A percentile compares a stretch with the other conserved stretches of the same genome.
Conservation (phyloP, 1,140 invertebrate species). For the Meloidogyne chitwoodi region DNA sequence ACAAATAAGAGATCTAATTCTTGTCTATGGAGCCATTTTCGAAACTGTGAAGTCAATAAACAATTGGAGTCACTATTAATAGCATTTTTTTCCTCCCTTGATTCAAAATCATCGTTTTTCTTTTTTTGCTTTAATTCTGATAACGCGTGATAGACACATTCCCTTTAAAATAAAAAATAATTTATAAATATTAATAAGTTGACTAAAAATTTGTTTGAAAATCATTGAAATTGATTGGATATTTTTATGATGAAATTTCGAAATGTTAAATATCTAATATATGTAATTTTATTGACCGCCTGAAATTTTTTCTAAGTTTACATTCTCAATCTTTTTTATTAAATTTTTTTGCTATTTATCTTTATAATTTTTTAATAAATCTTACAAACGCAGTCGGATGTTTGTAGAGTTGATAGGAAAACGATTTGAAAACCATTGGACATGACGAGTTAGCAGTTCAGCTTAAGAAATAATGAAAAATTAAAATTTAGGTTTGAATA, state of each 20-base stretch:
- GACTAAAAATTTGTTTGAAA: too few relatives aligned
- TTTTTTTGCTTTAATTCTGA: not conserved
- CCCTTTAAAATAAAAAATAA: not conserved
- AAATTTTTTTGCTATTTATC: too few relatives aligned
- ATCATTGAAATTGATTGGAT: too few relatives aligned
- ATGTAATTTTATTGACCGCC: too few relatives aligned
- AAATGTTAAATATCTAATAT: too few relatives aligned
- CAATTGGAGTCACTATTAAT: not conserved
- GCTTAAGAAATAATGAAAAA: not conserved
- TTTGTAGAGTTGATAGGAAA: not conserved
- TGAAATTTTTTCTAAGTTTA: too few relatives aligned
- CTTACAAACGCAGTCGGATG: not conserved
- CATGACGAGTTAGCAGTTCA: not conserved
- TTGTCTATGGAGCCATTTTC: constrained; percentile 29
- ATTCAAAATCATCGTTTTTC: not conserved
- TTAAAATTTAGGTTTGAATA: too few relatives aligned
- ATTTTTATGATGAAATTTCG: too few relatives aligned
- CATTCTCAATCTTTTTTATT: too few relatives aligned
- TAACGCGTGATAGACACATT: not conserved
- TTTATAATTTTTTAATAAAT: too few relatives aligned
- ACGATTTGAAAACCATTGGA: not conserved
- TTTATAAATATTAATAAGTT: too few relatives aligned
- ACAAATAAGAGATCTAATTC: constrained; percentile 16
- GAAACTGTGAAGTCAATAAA: constrained; percentile 12
- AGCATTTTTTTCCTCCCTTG: not conserved